Evolutionary conservation across 2,888 invertebrate species (phyloP), one percentile per base, ranked within the genome.

Genomic region (Tridacna crocea): DNA sequence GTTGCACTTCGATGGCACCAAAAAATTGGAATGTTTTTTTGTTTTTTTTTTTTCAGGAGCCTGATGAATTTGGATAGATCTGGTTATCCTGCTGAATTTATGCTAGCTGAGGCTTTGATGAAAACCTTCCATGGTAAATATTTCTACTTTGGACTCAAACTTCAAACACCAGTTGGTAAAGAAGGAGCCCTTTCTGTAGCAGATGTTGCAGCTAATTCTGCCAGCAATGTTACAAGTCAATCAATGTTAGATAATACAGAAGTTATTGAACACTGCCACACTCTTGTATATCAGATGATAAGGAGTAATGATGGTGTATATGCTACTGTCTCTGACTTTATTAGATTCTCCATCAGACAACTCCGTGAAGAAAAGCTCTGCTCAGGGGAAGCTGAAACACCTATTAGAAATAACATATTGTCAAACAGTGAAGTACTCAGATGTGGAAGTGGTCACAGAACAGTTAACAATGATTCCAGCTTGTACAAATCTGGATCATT

Each of bases 111-210:
- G 22, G 82, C 87, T 60, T 79, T 87, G 27, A 22, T 72, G 24
- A 76, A 72, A 15, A 84, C 87, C 17, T 87, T 87, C 36, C 74
- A 72, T 73, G 87, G 87, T 46, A 83, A 84, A 77, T 84, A 84
- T 51, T 87, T 87, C 75, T 87, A 87, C 79, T 87, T 84, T 75
- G 87, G 87, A 27, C 79, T 87, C 24, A 87, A 87, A 60, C 11
- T 74, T 4, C 65, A 48, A 58, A 22, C 26, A 11, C 47, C 19
- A 19, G 2, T 17, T n/a, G 24, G 26, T 26, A 65, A 13, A 13
- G 46, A n/a, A n/a, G 27, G 8, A 19, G 51, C 63, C 11, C 55
- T 24, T 22, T 51, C 75, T 11, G 65, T 75, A 3, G 36, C 46
- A 26, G 63, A 63, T 65, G 0, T 51, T 4, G 6, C 6, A 26